Conservation (phyloP, 2,797 vertebrate genomes). For the Merluccius polli region DNA sequence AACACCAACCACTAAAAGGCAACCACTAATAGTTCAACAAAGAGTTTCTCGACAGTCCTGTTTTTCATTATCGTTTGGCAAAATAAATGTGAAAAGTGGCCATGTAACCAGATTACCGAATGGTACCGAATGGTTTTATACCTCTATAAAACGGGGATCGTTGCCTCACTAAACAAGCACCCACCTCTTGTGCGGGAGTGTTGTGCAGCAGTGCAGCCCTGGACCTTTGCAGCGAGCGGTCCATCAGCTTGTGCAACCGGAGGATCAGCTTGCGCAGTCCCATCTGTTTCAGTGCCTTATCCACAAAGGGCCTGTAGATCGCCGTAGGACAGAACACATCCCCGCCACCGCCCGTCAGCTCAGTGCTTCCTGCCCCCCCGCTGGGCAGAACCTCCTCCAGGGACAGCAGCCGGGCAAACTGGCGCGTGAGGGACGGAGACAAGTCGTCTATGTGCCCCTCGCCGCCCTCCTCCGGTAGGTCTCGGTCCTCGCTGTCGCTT, state of each 20-base stretch:
- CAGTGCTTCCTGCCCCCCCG: constrained; percentile 52
- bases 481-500: constrained; percentile 79
- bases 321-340: constrained; percentile 85
- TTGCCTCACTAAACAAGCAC: constrained; percentile 16
- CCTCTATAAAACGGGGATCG: no score
- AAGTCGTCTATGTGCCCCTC: constrained; percentile 52
- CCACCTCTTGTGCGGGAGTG: constrained; percentile 84
- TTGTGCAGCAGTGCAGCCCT: constrained; percentile 85
- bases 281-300: constrained; percentile 99
- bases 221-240: constrained; percentile 93
- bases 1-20: not conserved
- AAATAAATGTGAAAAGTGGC: not conserved
- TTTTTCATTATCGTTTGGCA: not conserved
- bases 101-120: no score
- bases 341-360: constrained; percentile 52
- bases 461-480: constrained; percentile 53
- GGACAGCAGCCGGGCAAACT: constrained; percentile 77
- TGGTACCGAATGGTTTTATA: no score
- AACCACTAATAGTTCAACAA: not conserved
- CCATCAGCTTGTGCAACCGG: constrained; percentile 97
- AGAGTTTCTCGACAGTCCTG: not conserved
- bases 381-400: constrained; percentile 80
- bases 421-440: constrained; percentile 70
- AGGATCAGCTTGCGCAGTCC: constrained; percentile 95
- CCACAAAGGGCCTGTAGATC: constrained; percentile 97